These are phyloP conservation scores for Myathropa florea DNA, from an alignment of 2,888 invertebrate genomes.

Conservation along the genomic window DNA sequence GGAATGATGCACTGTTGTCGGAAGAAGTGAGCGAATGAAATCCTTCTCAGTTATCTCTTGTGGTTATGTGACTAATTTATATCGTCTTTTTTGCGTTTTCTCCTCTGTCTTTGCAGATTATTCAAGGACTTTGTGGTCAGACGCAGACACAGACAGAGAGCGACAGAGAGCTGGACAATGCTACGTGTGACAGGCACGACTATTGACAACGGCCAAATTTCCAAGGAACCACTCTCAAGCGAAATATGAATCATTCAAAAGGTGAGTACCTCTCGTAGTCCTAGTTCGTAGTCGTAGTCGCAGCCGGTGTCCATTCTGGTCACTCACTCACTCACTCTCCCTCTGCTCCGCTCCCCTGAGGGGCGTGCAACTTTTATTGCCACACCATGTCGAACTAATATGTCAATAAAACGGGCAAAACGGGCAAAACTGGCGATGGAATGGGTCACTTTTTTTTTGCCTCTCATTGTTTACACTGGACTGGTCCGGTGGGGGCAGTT, in stretches of 20 bases:
- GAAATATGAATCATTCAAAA: conserved; percentile 80
- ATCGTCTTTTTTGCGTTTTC: conserved; percentile 43
- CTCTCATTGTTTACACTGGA: conserved; percentile 33
- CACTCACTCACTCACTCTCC: background rate
- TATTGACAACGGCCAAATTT: conserved; percentile 48
- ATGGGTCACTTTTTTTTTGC: background rate
- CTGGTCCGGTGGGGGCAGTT: conserved; percentile 60
- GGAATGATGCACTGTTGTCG: background rate
- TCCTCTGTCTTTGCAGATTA: conserved; percentile 48
- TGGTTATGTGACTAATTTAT: conserved; percentile 67
- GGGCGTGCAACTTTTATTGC: conserved; percentile 55
- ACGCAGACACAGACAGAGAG: background rate
- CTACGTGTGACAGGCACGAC: conserved; percentile 41
- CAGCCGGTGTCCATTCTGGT: background rate
- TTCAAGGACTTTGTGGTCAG: conserved; percentile 44
- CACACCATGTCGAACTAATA: conserved; percentile 52
- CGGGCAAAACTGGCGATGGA: background rate
- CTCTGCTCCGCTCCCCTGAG: background rate
- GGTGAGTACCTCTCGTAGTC: conserved; percentile 74
- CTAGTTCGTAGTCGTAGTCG: background rate
- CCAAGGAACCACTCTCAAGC: conserved; percentile 63
- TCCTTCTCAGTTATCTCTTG: conserved; percentile 38
- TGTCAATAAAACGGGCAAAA: conserved; percentile 45
- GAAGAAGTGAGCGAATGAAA: background rate
- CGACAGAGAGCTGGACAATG: conserved; percentile 50